These are phyloP conservation scores for Albula glossodonta DNA, from an alignment of 2,113 vertebrate species.

Conservation along the genomic window DNA sequence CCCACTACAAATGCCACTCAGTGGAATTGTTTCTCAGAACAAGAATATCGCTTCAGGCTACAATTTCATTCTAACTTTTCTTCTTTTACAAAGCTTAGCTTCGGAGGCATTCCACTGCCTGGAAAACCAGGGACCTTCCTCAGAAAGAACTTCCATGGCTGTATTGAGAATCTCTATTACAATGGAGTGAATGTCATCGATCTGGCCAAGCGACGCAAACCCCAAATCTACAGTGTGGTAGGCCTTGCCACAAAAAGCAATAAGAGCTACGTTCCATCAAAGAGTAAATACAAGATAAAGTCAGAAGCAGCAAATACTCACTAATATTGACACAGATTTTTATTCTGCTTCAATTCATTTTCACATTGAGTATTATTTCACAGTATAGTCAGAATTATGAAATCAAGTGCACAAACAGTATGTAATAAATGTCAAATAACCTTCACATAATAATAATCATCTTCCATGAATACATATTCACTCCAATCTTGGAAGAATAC, in stretches of 20 bases:
- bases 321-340: background rate
- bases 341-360: no score
- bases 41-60: background rate
- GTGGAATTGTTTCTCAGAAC: background rate
- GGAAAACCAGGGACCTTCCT: constrained; percentile 97
- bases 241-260: constrained; percentile 31
- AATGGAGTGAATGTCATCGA: constrained; percentile 96
- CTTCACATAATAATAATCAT: no score
- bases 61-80: constrained; percentile 14
- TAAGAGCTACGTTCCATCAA: background rate
- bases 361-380: no score
- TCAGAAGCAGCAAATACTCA: background rate
- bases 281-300: no score
- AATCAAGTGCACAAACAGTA: no score
- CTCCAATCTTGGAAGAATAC: no score
- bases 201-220: constrained; percentile 92
- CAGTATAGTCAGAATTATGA: no score
- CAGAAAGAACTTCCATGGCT: constrained; percentile 95
- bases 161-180: constrained; percentile 97
- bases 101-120: constrained; percentile 93
- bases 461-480: no score
- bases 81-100: constrained; percentile 84
- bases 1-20: background rate
- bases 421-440: no score
- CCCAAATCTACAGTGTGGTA: constrained; percentile 97